These are phyloP conservation scores for Xestia sexstrigata DNA, from an alignment of 2,888 invertebrate genomes.

Conservation along the genomic window DNA sequence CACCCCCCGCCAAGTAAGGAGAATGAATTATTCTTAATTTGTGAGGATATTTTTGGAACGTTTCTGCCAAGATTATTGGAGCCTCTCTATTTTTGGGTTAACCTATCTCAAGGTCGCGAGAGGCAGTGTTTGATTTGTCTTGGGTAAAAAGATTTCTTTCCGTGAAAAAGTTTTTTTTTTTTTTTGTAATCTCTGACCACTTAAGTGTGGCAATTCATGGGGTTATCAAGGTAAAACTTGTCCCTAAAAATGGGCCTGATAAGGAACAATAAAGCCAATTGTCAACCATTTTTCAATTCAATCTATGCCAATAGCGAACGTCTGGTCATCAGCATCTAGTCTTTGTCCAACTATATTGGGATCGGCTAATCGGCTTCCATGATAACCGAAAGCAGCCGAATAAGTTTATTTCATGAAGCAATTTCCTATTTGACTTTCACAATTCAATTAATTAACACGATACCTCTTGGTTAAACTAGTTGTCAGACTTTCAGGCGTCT, in stretches of 20 bases:
- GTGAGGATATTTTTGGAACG: constrained; percentile 42
- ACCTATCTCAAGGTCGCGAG: constrained; percentile 26
- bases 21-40: constrained; percentile 50
- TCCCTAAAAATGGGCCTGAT: background rate
- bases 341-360: background rate
- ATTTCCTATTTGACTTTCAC: too few relatives aligned
- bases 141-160: background rate
- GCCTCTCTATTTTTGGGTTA: constrained; percentile 38
- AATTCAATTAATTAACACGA: too few relatives aligned
- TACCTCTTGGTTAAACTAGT: too few relatives aligned
- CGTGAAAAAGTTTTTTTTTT: background rate
- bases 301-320: background rate
- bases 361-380: too few relatives aligned
- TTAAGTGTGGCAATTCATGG: background rate
- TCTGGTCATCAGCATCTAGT: background rate
- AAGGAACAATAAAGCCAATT: background rate
- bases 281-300: background rate
- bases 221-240: background rate
- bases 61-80: constrained; percentile 16
- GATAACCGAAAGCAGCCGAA: background rate
- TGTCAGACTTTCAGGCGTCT: too few relatives aligned
- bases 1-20: constrained; percentile 14
- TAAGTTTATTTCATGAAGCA: background rate
- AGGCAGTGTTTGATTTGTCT: constrained; percentile 13
- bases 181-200: background rate